Percentiles rank a stretch among this genome's conserved stretches.
Evolutionary conservation across 2,888 invertebrate genomes (phyloP).

Genomic region (Microchrysa polita): DNA sequence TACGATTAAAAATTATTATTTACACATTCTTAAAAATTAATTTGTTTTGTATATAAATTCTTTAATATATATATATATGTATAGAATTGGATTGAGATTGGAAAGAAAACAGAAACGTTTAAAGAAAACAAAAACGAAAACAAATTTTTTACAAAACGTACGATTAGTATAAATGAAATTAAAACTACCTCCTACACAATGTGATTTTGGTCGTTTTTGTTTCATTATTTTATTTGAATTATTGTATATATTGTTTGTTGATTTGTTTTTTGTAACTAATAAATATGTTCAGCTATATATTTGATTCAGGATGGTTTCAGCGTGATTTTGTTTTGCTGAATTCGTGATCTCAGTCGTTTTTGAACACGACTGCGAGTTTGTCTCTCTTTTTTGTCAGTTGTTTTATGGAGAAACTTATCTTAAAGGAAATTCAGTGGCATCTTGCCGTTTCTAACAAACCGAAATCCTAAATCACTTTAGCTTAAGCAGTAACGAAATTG

Average conservation of each 20-base stretch:
- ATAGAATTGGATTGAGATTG: constrained; percentile 34
- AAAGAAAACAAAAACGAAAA: constrained; percentile 2
- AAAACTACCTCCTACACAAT: constrained; percentile 6
- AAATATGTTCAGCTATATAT: background rate
- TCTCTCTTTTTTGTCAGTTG: too few relatives aligned
- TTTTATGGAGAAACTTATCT: too few relatives aligned
- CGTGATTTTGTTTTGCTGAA: too few relatives aligned
- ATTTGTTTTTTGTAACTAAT: background rate
- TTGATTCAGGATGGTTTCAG: too few relatives aligned
- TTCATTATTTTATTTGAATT: constrained; percentile 15
- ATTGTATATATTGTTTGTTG: background rate
- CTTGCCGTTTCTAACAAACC: too few relatives aligned
- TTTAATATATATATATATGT: constrained; percentile 6
- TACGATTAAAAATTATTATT: constrained; percentile 22
- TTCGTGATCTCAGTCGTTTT: too few relatives aligned
- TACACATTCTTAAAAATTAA: constrained; percentile 16
- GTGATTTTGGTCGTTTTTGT: constrained; percentile 16
- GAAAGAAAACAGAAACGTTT: constrained; percentile 17
- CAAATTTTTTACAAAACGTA: constrained; percentile 1
- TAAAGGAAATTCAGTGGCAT: too few relatives aligned
- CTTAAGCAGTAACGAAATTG: too few relatives aligned
- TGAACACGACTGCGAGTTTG: too few relatives aligned
- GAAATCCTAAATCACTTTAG: too few relatives aligned
- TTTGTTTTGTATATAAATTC: constrained; percentile 10
- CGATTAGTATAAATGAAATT: background rate